Base-by-base conservation (phyloP, 2,888 invertebrate genomes). In the Phasia obesa region DNA sequence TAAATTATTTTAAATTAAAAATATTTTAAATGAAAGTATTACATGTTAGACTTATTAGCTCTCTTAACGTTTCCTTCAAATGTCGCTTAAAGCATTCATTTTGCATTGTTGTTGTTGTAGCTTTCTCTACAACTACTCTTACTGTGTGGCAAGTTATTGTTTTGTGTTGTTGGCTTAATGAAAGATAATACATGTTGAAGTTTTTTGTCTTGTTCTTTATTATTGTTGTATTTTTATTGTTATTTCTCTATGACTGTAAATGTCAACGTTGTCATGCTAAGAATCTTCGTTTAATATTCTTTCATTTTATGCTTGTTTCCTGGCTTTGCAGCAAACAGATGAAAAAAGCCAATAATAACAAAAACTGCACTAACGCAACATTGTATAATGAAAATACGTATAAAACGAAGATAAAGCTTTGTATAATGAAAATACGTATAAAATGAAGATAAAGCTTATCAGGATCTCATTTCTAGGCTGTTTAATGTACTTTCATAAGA, bases 221-320 rank as follows among this genome's bases (percentile, higher is more conserved):
- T 67, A 13, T 23, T 59, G 19, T 60, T 55, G 21, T 67, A 55
- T 21, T 64, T 25, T 62, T 77, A 25, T 67, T 76, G 38, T 75
- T 67, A n/a, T 59, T 57, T 9, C 51, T 67, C 42, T 62, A 51
- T 42, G 62, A 60, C 62, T 73, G 62, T 65, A 69, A 82, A 82
- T 78, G 82, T 76, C 83, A 76, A 69, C 79, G 71, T 71, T 83
- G 79, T 79, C 79, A 83, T 76, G 71, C 57, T 64, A 76, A 76
- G 47, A 71, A 53, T 81, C 42, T 49, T 57, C 17, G 17, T 25
- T 67, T 55, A 21, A 49, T 65, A 47, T 49, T 1, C 53, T 35
- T 23, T 7, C 5, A n/a, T 25, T 27, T 49, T 64, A 35, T 1
- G 1, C 11, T 35, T 35, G 7, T 11, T 62, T 64, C 53, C 42